Base-by-base conservation (phyloP, 2,797 vertebrate species). In the Fistularia tabacaria region DNA sequence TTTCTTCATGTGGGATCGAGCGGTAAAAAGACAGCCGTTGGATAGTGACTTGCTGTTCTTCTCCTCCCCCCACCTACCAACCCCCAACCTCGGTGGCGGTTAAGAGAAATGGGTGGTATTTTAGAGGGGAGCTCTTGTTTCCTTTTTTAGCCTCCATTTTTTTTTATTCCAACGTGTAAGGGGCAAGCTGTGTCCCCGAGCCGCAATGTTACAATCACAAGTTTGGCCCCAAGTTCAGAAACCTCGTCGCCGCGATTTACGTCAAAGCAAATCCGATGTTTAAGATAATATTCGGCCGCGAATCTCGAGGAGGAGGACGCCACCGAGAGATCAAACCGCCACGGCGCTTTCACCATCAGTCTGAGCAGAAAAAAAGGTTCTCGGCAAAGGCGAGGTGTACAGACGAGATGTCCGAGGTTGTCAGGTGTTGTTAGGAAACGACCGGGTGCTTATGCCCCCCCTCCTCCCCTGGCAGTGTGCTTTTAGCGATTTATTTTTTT, bases 71-170 rank as follows among this genome's bases (percentile, higher is more conserved):
- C 84, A 85, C 74, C 77, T 77, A 76, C 83, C 88, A 87, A 88
- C 87, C 87, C 87, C 87, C 88, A 85, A 82, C 77, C 80, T 85
- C 73, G 71, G 82, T 84, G 87, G 84, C 77, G 82, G 83, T 81
- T 70, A 69, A 76, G 75, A 89, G 83, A 88, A 88, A 87, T 89
- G 88, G 87, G 77, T 87, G 89, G 87, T 84, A 85, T 90, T 88
- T 88, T 81, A 72, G 77, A 88, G 76, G 78, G 84, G 88, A 87
- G 87, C 85, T 86, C 85, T 80, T 84, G 83, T 90, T 90, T 90
- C 88, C 88, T 83, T 88, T 89, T 91, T 89, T 89, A 91, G 88
- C 84, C 86, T 88, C 88, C 84, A 88, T 13, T 54, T 54, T 90
- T 88, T 88, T 82, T 76, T 62, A 72, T 86, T 87, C 80, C 74